Percentiles rank a stretch among this genome's conserved stretches.
Evolutionary conservation across 2,797 vertebrate genomes (phyloP).

Genomic region (Martes flavigula): DNA sequence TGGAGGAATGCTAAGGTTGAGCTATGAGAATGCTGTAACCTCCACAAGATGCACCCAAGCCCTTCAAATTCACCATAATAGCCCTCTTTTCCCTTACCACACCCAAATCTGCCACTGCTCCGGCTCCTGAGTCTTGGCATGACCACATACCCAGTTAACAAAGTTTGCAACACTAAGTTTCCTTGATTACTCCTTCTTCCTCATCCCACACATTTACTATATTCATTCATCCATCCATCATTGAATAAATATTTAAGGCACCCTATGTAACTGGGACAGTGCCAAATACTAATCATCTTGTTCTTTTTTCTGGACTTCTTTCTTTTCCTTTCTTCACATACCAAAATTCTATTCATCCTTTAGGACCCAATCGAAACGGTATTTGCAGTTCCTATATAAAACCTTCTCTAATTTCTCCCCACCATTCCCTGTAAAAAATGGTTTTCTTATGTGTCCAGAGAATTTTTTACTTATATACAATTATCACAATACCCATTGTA

Average conservation of each 20-base stretch:
- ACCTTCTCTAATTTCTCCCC: neutral
- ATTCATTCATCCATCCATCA: neutral
- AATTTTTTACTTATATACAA: neutral
- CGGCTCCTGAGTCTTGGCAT: neutral
- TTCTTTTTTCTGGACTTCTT: neutral
- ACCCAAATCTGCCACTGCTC: neutral
- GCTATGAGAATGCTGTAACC: neutral
- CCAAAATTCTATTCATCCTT: neutral
- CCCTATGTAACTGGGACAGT: neutral
- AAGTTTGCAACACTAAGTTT: neutral
- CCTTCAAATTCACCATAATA: neutral
- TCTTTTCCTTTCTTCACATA: neutral
- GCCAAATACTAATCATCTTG: neutral
- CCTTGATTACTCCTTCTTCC: neutral
- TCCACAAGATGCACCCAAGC: neutral
- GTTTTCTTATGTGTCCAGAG: neutral
- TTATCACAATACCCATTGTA: neutral
- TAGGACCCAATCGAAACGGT: neutral
- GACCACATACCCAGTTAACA: neutral
- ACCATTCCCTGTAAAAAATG: neutral
- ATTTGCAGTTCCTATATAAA: neutral
- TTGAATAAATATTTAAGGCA: neutral
- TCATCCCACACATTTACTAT: neutral
- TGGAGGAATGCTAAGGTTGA: neutral
- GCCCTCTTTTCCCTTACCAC: neutral